Evolutionary conservation across 2,113 vertebrate genomes (phyloP), one percentile per base, ranked within the genome.

Genomic region (Pontoporia blainvillei): DNA sequence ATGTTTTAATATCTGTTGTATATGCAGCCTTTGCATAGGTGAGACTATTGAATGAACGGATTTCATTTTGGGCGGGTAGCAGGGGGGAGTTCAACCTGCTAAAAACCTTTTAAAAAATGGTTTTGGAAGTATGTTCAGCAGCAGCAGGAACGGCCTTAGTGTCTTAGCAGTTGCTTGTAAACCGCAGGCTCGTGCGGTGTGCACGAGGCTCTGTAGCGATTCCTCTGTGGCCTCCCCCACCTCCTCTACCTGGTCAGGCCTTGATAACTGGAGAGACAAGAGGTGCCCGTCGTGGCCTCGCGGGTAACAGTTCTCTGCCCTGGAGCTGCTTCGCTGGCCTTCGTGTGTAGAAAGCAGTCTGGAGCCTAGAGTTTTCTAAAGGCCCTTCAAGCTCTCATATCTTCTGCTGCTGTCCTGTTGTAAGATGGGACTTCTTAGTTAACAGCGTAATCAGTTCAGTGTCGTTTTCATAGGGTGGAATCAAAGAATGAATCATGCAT

Each of bases 351-450:
- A n/a, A 21, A 29, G 41, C 12, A 4, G 23, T 57, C 54, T 85
- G 39, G 17, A 34, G 25, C 76, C 21, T 57, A 31, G 9, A 52
- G 44, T 31, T 71, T 94, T 92, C 39, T 64, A 11, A 92, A 79
- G 46, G 7, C 12, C 46, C 29, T 34, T 79, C 15, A 25, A 15
- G 25, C 29, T n/a, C 20, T 18, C 1, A 23, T 7, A 18, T 36
- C 67, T 49, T 72, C 20, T n/a, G 10, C n/a, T 86, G 57, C 31
- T 72, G 20, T 64, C 8, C 86, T 23, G 15, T n/a, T 54, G 14
- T 36, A 44, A 59, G n/a, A 44, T 46, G 18, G 44, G 52, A 76
- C 82, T 90, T 91, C 52, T 94, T 93, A 41, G 39, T 72, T 83
- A 54, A 12, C 17, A 46, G 36, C 34, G 4, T 73, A 69, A 31